Conservation (phyloP, 2,888 invertebrate species). For the Acholoe squamosa region DNA sequence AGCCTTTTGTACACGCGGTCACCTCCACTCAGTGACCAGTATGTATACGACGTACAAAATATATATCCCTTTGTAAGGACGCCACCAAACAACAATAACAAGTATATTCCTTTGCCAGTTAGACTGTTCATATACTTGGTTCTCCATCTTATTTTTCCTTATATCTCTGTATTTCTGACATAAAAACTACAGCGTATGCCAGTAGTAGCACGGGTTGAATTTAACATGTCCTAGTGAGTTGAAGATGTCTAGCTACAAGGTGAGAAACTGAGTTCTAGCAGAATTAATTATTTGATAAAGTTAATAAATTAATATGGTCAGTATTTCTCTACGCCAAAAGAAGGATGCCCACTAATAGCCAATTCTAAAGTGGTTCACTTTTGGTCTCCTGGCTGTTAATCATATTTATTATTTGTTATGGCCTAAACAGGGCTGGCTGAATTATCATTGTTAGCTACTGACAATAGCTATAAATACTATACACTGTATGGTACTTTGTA, state of each 20-base stretch:
- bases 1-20: conserved; percentile 31
- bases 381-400: background rate
- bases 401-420: background rate
- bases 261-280: background rate
- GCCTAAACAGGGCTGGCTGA: background rate
- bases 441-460: conserved; percentile 33
- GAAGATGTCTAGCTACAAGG: background rate
- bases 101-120: conserved; percentile 60
- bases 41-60: conserved; percentile 59
- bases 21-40: conserved; percentile 1
- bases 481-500: conserved; percentile 59
- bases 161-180: background rate
- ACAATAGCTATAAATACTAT: conserved; percentile 56
- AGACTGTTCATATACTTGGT: conserved; percentile 54
- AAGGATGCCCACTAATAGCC: background rate
- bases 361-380: background rate
- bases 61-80: conserved; percentile 59
- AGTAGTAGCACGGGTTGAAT: conserved; percentile 37
- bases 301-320: background rate
- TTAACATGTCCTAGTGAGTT: background rate
- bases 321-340: background rate
- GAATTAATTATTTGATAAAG: background rate
- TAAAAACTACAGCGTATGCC: conserved; percentile 51
- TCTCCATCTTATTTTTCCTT: background rate
- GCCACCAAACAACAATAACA: conserved; percentile 56